phyloP scores from a whole-genome alignment of 1,140 invertebrate species.

The Euborellia annulipes region DNA sequence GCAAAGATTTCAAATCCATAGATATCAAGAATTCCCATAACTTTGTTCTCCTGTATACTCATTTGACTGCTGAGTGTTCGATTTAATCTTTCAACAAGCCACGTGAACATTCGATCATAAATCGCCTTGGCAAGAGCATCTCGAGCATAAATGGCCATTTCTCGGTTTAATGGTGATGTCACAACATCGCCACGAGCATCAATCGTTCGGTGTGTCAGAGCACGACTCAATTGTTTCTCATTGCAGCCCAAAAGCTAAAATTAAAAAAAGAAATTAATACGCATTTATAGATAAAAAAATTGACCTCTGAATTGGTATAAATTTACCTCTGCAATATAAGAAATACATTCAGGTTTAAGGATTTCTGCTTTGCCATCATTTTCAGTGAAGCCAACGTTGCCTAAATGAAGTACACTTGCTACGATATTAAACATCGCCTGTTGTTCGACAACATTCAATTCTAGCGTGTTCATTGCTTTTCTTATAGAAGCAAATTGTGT shows the following conservation, averaged over 20 bases:
- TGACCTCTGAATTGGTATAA: neutral
- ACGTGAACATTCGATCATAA: slow-evolving; percentile 76
- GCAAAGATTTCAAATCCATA: slow-evolving; percentile 90
- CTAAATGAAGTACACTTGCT: slow-evolving; percentile 63
- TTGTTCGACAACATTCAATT: slow-evolving; percentile 47
- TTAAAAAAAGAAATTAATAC: neutral
- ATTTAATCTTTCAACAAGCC: slow-evolving; percentile 71
- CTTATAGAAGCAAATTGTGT: slow-evolving; percentile 26
- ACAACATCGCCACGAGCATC: slow-evolving; percentile 70
- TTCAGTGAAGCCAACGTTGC: slow-evolving; percentile 54
- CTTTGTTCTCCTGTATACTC: slow-evolving; percentile 31
- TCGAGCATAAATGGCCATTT: slow-evolving; percentile 61
- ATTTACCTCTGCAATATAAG: slow-evolving; percentile 37
- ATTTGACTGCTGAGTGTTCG: slow-evolving; percentile 43
- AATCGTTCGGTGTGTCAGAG: slow-evolving; percentile 70
- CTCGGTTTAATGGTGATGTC: slow-evolving; percentile 53
- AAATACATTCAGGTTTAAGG: slow-evolving; percentile 36
- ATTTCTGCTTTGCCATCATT: slow-evolving; percentile 48
- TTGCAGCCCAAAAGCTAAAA: slow-evolving; percentile 2
- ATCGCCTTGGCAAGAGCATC: slow-evolving; percentile 77
- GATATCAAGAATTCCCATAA: slow-evolving; percentile 82
- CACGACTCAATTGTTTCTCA: slow-evolving; percentile 20
- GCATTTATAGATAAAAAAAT: neutral
- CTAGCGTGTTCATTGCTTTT: slow-evolving; percentile 50
- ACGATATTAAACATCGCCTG: slow-evolving; percentile 59